Evolutionary conservation across 1,140 invertebrate species (phyloP).

Genomic region (Aethina tumida): DNA sequence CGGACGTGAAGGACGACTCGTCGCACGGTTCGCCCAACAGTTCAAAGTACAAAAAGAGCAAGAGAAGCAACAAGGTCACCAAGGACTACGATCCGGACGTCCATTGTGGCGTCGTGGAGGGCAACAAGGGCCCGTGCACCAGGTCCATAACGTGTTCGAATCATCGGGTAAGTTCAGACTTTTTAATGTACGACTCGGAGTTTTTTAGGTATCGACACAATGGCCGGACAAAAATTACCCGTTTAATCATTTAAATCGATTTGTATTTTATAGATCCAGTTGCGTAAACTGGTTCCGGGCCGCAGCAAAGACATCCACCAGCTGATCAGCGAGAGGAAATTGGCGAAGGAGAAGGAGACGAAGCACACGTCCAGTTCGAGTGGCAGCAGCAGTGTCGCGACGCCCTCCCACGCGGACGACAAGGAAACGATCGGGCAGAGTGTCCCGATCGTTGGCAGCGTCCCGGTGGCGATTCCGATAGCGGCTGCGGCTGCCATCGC

Average conservation of each 20-base stretch:
- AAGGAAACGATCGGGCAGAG: constrained; percentile 14
- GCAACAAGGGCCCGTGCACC: constrained; percentile 23
- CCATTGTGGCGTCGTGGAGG: constrained; percentile 28
- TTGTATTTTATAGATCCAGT: constrained; percentile 23
- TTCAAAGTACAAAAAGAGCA: constrained; percentile 13
- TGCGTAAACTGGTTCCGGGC: constrained; percentile 22
- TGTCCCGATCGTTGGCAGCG: constrained; percentile 12
- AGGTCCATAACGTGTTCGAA: constrained; percentile 29
- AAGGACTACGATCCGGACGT: constrained; percentile 27
- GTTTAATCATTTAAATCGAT: constrained; percentile 3
- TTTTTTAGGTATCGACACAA: constrained; percentile 1
- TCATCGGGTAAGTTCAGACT: constrained; percentile 24
- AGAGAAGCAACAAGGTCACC: constrained; percentile 14
- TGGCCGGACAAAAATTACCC: neutral
- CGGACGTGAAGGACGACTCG: too few species aligned
- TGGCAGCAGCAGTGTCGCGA: too few species aligned
- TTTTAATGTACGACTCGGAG: constrained; percentile 4
- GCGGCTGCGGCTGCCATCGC: constrained; percentile 13
- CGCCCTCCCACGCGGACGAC: constrained; percentile 19
- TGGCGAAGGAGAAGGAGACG: constrained; percentile 23
- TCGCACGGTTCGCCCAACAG: neutral
- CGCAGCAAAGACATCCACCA: constrained; percentile 26
- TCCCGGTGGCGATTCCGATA: neutral
- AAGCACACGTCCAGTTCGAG: constrained; percentile 13
- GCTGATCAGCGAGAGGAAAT: constrained; percentile 23